Conservation (phyloP, 2,888 invertebrate genomes). For the Oxyteleia sp. region DNA sequence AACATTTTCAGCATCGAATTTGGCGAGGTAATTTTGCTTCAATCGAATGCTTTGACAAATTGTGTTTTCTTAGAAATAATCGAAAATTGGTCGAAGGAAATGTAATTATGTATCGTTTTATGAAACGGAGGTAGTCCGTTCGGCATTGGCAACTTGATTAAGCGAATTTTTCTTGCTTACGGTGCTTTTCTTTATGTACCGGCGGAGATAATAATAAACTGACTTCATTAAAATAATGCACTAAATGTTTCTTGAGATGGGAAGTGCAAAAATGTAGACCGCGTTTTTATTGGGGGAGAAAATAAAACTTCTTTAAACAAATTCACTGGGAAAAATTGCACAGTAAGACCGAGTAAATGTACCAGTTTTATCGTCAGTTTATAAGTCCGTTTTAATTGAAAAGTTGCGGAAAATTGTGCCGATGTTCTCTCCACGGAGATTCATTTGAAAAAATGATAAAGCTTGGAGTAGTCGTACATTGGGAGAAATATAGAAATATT, state of each 20-base stretch:
- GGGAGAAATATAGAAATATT: too few relatives aligned
- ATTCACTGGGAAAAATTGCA: too few relatives aligned
- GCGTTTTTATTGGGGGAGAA: too few relatives aligned
- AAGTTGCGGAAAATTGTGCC: background rate
- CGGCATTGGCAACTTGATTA: background rate
- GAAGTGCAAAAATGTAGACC: background rate
- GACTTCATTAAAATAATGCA: background rate
- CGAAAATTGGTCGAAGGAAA: constrained; percentile 2
- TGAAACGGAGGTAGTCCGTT: background rate
- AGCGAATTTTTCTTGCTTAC: background rate
- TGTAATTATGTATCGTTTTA: background rate
- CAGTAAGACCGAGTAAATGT: too few relatives aligned
- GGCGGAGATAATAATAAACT: background rate
- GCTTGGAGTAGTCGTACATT: too few relatives aligned
- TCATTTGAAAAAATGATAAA: too few relatives aligned
- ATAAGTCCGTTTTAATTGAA: background rate
- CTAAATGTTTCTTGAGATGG: background rate
- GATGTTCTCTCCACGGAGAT: background rate
- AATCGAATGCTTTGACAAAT: constrained; percentile 5
- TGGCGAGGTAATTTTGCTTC: background rate
- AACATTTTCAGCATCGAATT: background rate
- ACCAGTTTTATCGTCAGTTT: too few relatives aligned
- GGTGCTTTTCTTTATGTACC: background rate
- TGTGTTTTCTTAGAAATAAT: constrained; percentile 9
- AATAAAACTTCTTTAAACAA: too few relatives aligned